These are phyloP conservation scores for Eueides isabella DNA, from an alignment of 1,140 invertebrate genomes.

Conservation along the genomic window DNA sequence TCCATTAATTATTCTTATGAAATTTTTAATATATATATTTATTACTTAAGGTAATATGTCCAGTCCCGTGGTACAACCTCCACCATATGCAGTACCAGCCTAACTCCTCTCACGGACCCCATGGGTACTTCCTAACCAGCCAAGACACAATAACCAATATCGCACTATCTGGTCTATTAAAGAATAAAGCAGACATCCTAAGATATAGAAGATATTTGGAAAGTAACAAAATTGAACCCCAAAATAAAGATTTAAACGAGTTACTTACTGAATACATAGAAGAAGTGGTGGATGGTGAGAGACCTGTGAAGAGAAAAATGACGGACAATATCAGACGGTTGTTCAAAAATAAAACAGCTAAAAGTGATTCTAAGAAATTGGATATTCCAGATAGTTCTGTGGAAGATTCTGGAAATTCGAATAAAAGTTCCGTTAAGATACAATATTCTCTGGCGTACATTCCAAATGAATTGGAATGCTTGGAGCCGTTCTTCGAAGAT, in stretches of 20 bases:
- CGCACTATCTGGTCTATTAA: slow-evolving; percentile 39
- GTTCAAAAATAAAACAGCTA: slow-evolving; percentile 41
- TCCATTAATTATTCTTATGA: too few species aligned
- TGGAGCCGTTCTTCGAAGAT: slow-evolving; percentile 62
- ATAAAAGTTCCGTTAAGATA: slow-evolving; percentile 36
- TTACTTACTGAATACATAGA: not conserved
- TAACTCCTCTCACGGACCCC: slow-evolving; percentile 62
- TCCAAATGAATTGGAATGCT: slow-evolving; percentile 54
- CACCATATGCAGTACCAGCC: slow-evolving; percentile 74
- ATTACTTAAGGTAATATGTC: slow-evolving; percentile 56
- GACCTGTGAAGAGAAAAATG: slow-evolving; percentile 40
- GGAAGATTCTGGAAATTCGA: slow-evolving; percentile 33
- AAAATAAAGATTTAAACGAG: not conserved
- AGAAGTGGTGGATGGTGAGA: not conserved
- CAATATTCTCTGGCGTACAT: slow-evolving; percentile 51
- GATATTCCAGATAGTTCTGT: not conserved
- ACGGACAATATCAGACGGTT: slow-evolving; percentile 41
- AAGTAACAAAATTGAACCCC: slow-evolving; percentile 34
- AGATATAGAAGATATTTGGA: slow-evolving; percentile 45
- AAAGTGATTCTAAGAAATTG: slow-evolving; percentile 7
- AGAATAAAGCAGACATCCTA: slow-evolving; percentile 48
- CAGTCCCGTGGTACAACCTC: slow-evolving; percentile 67
- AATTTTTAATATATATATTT: too few species aligned
- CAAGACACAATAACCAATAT: slow-evolving; percentile 47
- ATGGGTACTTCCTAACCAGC: slow-evolving; percentile 61